Conservation (phyloP, 2,113 vertebrate species). For the Brienomyrus brachyistius region DNA sequence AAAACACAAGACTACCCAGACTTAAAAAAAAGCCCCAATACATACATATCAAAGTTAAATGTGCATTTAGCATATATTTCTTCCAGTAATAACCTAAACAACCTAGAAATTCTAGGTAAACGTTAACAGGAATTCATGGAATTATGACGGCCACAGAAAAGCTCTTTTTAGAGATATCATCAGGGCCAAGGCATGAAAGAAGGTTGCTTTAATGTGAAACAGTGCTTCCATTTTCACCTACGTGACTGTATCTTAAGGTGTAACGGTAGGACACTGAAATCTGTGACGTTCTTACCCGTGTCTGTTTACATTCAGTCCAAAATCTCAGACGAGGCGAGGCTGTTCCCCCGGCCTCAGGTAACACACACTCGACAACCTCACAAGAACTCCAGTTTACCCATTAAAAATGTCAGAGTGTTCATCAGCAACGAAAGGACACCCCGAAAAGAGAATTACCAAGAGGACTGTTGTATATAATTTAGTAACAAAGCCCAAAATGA, state of each 20-base stretch:
- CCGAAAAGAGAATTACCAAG: not conserved
- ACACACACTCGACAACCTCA: not conserved
- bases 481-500: not conserved
- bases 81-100: not conserved
- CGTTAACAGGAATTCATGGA: not conserved
- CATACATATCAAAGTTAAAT: not conserved
- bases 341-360: not conserved
- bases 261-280: not conserved
- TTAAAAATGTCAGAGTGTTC: not conserved
- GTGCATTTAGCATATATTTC: not conserved
- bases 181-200: not conserved
- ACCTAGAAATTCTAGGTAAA: not conserved
- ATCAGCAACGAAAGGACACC: not conserved
- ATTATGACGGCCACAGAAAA: not conserved
- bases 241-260: not conserved
- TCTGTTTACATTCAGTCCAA: not conserved
- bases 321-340: not conserved
- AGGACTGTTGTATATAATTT: not conserved
- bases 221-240: not conserved
- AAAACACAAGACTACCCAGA: not conserved
- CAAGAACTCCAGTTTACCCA: not conserved
- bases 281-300: not conserved
- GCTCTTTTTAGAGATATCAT: not conserved
- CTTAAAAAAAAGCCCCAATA: not conserved
- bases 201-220: not conserved